Evolutionary conservation across 2,113 vertebrate species (phyloP).

Genomic region (Sisor rabdophorus): DNA sequence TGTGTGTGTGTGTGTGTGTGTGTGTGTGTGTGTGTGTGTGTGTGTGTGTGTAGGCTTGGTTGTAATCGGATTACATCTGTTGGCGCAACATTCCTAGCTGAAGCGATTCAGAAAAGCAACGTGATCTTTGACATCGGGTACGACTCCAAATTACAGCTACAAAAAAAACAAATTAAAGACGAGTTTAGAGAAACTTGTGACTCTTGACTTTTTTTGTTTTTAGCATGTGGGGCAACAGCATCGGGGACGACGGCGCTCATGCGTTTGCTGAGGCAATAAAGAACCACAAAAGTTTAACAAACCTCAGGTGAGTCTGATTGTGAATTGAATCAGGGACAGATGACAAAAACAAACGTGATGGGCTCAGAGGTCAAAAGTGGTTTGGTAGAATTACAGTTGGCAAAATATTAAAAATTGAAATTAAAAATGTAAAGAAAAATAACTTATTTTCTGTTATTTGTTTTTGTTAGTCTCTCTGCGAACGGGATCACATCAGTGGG

Average conservation of each 20-base stretch:
- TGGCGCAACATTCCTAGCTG: conserved; percentile 80
- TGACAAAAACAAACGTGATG: neutral
- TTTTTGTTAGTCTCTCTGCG: conserved; percentile 76
- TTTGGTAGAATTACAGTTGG: neutral
- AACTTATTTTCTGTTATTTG: neutral
- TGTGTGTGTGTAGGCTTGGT: conserved; percentile 74
- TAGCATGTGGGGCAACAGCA: conserved; percentile 94
- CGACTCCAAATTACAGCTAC: conserved; percentile 8
- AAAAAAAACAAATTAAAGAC: neutral
- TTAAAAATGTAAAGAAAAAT: neutral
- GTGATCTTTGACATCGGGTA: conserved; percentile 88
- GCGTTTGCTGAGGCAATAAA: conserved; percentile 85
- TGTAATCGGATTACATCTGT: conserved; percentile 81
- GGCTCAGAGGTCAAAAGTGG: neutral
- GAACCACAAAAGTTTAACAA: conserved; percentile 78
- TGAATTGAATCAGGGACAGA: too few species aligned
- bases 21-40: neutral
- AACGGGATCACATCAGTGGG: conserved; percentile 83
- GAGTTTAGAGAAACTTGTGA: neutral
- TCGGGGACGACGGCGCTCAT: conserved; percentile 85
- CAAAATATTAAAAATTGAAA: neutral
- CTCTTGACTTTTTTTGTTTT: conserved; percentile 20
- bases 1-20: neutral
- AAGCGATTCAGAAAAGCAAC: conserved; percentile 80
- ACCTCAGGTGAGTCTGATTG: conserved; percentile 75